A percentile compares a stretch with the other conserved stretches of the same genome.
phyloP scores from a whole-genome alignment of 2,113 vertebrate genomes.

The Aptenodytes forsteri region DNA sequence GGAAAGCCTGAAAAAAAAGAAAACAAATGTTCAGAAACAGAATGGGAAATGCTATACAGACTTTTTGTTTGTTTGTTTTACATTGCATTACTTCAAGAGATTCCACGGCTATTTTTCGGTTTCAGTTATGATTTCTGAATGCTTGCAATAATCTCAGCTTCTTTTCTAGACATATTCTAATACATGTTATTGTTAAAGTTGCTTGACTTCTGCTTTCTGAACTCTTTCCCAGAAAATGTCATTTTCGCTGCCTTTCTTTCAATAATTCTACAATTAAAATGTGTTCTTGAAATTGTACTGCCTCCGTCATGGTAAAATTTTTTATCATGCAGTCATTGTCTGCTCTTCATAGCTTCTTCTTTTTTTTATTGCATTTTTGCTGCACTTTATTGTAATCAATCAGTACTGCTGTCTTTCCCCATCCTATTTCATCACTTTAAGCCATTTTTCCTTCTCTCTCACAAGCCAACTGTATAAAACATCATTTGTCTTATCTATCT shows the following conservation, averaged over 20 bases:
- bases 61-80: background rate
- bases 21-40: background rate
- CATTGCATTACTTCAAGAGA: background rate
- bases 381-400: background rate
- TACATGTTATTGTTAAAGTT: background rate
- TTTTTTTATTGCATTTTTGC: background rate
- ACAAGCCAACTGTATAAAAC: background rate
- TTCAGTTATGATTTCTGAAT: background rate
- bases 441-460: background rate
- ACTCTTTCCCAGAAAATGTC: background rate
- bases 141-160: background rate
- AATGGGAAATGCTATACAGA: background rate
- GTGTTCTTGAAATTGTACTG: background rate
- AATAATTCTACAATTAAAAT: background rate
- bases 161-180: background rate
- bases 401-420: background rate
- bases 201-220: background rate
- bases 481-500: background rate
- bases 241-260: background rate
- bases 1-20: background rate
- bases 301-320: background rate
- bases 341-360: background rate
- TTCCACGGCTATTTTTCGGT: background rate
- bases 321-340: background rate
- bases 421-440: background rate